A percentile compares a stretch with the other conserved stretches of the same genome.
Conservation (phyloP, 2,797 vertebrate species). For the Eutrigla gurnardus region DNA sequence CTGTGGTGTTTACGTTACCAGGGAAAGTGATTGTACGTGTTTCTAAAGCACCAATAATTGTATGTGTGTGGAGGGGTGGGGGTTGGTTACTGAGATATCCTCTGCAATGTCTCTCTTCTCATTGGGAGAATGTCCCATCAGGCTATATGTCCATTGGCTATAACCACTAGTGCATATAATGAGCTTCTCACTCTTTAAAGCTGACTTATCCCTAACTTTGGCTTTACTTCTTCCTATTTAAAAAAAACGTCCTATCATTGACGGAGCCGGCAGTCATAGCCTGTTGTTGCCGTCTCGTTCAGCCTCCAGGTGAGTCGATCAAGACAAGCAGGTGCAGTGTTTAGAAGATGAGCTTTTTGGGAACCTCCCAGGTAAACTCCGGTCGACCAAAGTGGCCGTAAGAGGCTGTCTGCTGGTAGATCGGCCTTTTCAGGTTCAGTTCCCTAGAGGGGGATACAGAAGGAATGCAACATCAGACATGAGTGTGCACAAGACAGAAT, state of each 20-base stretch:
- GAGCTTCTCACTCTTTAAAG: constrained; percentile 46
- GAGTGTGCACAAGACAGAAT: not conserved
- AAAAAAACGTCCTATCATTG: constrained; percentile 29
- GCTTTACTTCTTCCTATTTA: constrained; percentile 47
- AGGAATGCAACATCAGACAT: constrained; percentile 10
- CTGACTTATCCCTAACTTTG: constrained; percentile 55
- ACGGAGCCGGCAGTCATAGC: constrained; percentile 31
- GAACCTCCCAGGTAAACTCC: constrained; percentile 93
- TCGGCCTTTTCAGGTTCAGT: constrained; percentile 93
- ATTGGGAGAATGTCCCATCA: constrained; percentile 26
- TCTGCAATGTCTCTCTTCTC: constrained; percentile 31
- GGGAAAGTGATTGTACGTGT: constrained; percentile 13
- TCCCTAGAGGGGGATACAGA: constrained; percentile 82
- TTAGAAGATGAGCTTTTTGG: constrained; percentile 89
- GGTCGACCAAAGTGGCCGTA: constrained; percentile 95
- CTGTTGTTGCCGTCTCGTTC: constrained; percentile 2
- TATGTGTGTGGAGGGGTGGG: constrained; percentile 13
- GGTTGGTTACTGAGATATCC: constrained; percentile 15
- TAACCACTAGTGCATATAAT: constrained; percentile 32
- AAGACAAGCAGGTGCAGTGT: constrained; percentile 29
- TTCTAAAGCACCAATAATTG: constrained; percentile 30
- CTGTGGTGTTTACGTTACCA: constrained; percentile 12
- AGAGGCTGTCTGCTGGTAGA: constrained; percentile 96
- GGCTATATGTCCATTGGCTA: constrained; percentile 23
- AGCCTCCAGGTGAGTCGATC: constrained; percentile 24